Evolutionary conservation across 2,797 vertebrate genomes (phyloP).

Genomic region (Lophius americanus): DNA sequence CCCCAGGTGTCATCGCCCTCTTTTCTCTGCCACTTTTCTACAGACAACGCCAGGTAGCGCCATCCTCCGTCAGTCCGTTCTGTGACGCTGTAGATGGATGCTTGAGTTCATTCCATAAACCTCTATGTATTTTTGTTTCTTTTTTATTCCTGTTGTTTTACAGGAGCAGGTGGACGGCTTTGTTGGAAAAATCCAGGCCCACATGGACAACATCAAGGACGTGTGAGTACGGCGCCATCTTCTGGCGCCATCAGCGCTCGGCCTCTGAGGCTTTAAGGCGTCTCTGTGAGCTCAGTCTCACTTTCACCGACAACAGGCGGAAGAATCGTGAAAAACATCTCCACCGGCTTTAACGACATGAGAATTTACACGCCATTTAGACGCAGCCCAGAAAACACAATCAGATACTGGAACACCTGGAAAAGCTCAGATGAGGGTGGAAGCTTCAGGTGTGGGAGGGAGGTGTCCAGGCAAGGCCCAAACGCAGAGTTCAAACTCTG

Average conservation of each 20-base stretch:
- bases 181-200: conserved; percentile 80
- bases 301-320: too few relatives aligned
- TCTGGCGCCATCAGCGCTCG: conserved; percentile 21
- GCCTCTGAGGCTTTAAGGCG: neutral
- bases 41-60: conserved; percentile 86
- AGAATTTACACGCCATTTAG: too few relatives aligned
- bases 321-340: too few relatives aligned
- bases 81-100: neutral
- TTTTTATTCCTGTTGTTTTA: conserved; percentile 14
- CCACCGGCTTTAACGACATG: too few relatives aligned
- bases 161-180: conserved; percentile 87
- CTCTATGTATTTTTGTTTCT: conserved; percentile 2
- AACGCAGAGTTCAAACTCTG: too few relatives aligned
- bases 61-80: neutral
- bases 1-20: conserved; percentile 86
- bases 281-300: neutral
- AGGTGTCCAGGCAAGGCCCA: too few relatives aligned
- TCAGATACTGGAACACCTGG: too few relatives aligned
- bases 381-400: too few relatives aligned
- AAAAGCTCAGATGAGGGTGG: too few relatives aligned
- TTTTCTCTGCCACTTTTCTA: conserved; percentile 95
- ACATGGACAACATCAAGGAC: conserved; percentile 85
- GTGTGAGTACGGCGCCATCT: conserved; percentile 84
- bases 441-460: too few relatives aligned
- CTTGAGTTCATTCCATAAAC: too few relatives aligned